These are phyloP conservation scores for Mesorhabditis sp. DNA, from an alignment of 2,888 invertebrate species.

Conservation along the genomic window DNA sequence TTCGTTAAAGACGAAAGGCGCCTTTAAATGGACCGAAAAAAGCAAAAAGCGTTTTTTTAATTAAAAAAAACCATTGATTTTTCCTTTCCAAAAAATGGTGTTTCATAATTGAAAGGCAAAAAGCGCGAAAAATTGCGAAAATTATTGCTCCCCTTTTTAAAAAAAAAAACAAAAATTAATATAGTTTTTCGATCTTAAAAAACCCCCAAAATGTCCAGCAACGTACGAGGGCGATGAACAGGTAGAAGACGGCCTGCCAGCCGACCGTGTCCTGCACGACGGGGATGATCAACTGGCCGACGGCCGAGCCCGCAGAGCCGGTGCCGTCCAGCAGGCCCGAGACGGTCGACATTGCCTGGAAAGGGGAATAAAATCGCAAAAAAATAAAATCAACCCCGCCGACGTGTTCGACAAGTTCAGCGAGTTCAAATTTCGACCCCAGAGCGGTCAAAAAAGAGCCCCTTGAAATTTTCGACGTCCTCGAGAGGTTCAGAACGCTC, in stretches of 20 bases:
- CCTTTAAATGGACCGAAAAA: no score
- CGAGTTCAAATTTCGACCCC: no score
- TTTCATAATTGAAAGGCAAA: no score
- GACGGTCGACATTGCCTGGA: slow-evolving; percentile 62
- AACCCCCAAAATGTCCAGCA: slow-evolving; percentile 71
- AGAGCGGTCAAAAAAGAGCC: no score
- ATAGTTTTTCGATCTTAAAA: background rate
- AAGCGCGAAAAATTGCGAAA: background rate
- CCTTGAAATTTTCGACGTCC: no score
- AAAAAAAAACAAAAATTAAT: slow-evolving; percentile 26
- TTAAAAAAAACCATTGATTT: no score
- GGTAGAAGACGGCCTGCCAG: slow-evolving; percentile 62
- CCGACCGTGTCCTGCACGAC: slow-evolving; percentile 54
- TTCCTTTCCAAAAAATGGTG: no score
- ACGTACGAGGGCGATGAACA: slow-evolving; percentile 66
- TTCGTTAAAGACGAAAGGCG: no score
- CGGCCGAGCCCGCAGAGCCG: slow-evolving; percentile 62
- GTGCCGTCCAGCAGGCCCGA: slow-evolving; percentile 64
- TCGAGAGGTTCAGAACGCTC: no score
- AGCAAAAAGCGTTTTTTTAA: no score
- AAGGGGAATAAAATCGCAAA: no score
- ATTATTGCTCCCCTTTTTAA: slow-evolving; percentile 58
- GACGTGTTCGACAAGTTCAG: background rate
- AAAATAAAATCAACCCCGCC: no score
- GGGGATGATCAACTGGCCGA: slow-evolving; percentile 62